Conservation (phyloP, 1,140 invertebrate species). For the Chironomus striatipennis region DNA sequence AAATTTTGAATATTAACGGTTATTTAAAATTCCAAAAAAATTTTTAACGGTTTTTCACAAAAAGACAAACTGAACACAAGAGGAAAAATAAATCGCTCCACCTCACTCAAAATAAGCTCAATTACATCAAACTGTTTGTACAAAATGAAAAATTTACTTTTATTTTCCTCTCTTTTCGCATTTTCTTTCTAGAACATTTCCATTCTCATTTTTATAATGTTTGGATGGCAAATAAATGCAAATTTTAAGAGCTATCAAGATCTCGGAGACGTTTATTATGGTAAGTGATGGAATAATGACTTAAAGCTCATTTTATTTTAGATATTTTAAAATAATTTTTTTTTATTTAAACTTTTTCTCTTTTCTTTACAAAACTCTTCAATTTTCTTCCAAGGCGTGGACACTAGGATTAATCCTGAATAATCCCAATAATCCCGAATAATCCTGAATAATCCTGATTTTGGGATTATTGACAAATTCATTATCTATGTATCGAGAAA, state of each 20-base stretch:
- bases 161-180: background rate
- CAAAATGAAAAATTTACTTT: background rate
- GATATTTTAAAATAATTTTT: slow-evolving; percentile 15
- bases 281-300: background rate
- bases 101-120: background rate
- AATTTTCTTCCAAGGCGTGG: too few species aligned
- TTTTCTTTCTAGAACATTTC: slow-evolving; percentile 14
- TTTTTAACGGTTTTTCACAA: too few species aligned
- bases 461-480: too few species aligned
- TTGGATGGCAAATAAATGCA: slow-evolving; percentile 22
- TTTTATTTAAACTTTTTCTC: background rate
- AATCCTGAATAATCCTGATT: too few species aligned
- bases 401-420: too few species aligned
- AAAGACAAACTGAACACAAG: too few species aligned
- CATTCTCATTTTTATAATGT: slow-evolving; percentile 8
- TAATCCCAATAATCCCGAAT: too few species aligned
- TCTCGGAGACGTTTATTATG: slow-evolving; percentile 14
- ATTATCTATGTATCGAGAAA: too few species aligned
- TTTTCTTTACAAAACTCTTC: background rate
- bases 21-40: too few species aligned
- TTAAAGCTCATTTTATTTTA: background rate
- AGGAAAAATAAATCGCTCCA: too few species aligned
- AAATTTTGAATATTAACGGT: too few species aligned
- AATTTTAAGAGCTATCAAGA: slow-evolving; percentile 19
- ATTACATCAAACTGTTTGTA: background rate